Evolutionary conservation across 1,140 invertebrate species (phyloP), one percentile per base, ranked within the genome.

Genomic region (Apis cerana): DNA sequence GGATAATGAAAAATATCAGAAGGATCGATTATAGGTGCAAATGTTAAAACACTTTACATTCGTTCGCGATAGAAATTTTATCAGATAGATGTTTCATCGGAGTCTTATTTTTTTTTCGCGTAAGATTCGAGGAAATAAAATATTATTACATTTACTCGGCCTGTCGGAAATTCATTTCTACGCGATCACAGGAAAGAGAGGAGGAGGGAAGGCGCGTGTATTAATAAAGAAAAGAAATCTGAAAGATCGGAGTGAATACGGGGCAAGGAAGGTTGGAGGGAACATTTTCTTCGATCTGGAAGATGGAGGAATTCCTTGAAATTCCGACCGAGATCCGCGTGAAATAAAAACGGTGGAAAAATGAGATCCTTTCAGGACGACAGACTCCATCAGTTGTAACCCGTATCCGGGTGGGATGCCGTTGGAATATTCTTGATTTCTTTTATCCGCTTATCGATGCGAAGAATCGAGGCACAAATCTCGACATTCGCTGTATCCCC

Each of bases 391-490:
- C 70, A 58, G 54, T 58, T 19, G 54, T 72, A 15, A 27, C 70
- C 54, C 54, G 12, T 72, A 56, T 58, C 19, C 12, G 15, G 54
- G 27, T 43, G 17, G 27, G 52, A 72, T 72, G 52, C 54, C 9
- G 27, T n/a, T 58, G 15, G 27, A 72, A 72, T 72, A 72, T 72
- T 72, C 27, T 52, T 43, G 27, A 58, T 58, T 72, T 33, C 70
- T 72, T 58, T 72, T 58, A 72, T 72, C 54, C 52, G 70, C 70
- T 72, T 72, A 72, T 72, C 54, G 19, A 72, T n/a, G 27, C n/a
- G n/a, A 69, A 23, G 48, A 69, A 50, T 69, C 48, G 43, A 50
- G 8, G 12, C 70, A 72, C 70, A 58, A 72, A 72, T 72, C 70
- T 54, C 54, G 13, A 58, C 13, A 43, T 58, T 72, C 58, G 43